phyloP scores from a whole-genome alignment of 2,888 invertebrate species.

The Sylvicola fuscatus region DNA sequence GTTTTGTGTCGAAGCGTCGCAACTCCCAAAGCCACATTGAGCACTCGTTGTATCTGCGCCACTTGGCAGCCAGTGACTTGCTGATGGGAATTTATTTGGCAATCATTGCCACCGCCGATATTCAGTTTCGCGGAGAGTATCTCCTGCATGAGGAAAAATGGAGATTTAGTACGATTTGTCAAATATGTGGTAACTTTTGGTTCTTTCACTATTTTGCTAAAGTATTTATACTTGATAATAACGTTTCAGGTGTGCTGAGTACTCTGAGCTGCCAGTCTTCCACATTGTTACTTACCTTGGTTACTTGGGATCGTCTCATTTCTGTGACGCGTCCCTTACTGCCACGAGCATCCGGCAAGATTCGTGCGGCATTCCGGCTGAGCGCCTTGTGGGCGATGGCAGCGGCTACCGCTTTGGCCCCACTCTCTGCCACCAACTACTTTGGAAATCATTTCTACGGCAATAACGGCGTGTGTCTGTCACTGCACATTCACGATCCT shows the following conservation, averaged over 20 bases:
- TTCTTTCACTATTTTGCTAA: too few relatives aligned
- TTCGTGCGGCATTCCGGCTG: constrained; percentile 28
- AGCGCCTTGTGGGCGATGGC: constrained; percentile 30
- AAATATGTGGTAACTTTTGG: constrained; percentile 29
- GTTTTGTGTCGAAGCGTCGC: constrained; percentile 28
- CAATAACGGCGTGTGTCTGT: constrained; percentile 36
- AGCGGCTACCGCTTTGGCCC: constrained; percentile 27
- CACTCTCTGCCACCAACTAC: constrained; percentile 27
- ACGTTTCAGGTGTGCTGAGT: constrained; percentile 31
- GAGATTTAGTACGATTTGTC: constrained; percentile 33
- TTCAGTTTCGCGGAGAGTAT: constrained; percentile 28
- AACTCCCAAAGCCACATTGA: constrained; percentile 33
- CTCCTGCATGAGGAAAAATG: constrained; percentile 33
- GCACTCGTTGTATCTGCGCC: constrained; percentile 38
- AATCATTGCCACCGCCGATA: constrained; percentile 34
- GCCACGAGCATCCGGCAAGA: constrained; percentile 10
- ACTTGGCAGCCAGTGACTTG: constrained; percentile 37
- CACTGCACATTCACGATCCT: constrained; percentile 37
- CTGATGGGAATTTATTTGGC: constrained; percentile 40
- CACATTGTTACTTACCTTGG: constrained; percentile 33
- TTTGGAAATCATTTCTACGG: constrained; percentile 36
- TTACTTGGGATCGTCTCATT: constrained; percentile 38
- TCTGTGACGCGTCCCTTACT: constrained; percentile 36
- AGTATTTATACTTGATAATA: too few relatives aligned
- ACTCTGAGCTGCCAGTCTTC: constrained; percentile 40